Base-by-base conservation (phyloP, 1,140 invertebrate genomes). In the Daktulosphaira vitifoliae region DNA sequence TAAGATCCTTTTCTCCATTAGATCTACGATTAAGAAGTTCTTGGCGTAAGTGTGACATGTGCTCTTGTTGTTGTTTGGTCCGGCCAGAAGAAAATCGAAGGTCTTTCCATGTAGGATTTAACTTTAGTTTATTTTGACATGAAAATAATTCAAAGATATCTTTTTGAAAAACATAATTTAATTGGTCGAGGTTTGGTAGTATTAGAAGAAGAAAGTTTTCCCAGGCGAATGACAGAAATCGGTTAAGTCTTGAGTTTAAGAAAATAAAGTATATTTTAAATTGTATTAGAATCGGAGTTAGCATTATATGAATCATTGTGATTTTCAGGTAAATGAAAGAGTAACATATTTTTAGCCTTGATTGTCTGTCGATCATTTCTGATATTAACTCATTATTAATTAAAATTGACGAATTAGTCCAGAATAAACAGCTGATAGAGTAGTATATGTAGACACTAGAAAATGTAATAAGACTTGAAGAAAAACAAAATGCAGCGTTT, bases 321-420 rank as follows among this genome's bases (percentile, higher is more conserved):
- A 25, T 1, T 4, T 9, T 23, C 22, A 11, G 46, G 8, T 5
- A 49, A 22, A 49, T 49, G 20, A 25, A 49, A 49, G 20, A 49
- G 22, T 25, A 49, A 49, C 20, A 49, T n/a, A 16, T 49, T 49
- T 25, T 49, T 25, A 11, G 46, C 3, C 46, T 18, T 5, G 13
- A 22, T 59, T 25, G 53, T 23, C 53, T 59, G 11, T 59, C 42
- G 3, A 25, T 39, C 38, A 59, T 44, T 20, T 59, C 42, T 15
- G 18, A 23, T 39, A 25, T 23, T 23, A 54, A 25, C 1, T 29
- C 26, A 22, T 49, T 15, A 25, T 49, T 49, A 15, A 8, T 49
- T 3, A 49, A 13, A 2, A 20, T 20, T 20, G 42, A 46, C 22
- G 16, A 18, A 4, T 46, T 46, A n/a, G n/a, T 1, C 46, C 46